Base-by-base conservation (phyloP, 2,888 invertebrate species). In the Lasioglossum lativentre region DNA sequence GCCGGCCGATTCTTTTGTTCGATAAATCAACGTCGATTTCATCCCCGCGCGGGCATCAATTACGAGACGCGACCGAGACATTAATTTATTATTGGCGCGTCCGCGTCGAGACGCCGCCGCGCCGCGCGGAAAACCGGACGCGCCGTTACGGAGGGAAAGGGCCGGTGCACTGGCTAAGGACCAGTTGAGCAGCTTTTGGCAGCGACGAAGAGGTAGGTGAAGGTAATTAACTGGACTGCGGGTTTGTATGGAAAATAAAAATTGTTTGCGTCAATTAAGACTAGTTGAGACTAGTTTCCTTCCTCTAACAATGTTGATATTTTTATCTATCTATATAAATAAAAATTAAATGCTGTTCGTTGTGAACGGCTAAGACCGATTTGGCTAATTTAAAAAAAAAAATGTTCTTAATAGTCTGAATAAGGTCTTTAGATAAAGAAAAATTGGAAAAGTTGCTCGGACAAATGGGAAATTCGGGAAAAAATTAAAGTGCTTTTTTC, bases 1-100 rank as follows among this genome's bases (percentile, higher is more conserved):
- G 86, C 86, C 85, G 88, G 86, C 83, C 88, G 83, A 86, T 88
- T 85, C 89, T 52, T 90, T 89, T 88, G 87, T 86, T 89, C 90
- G 90, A 93, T 94, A 93, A 93, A 93, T 93, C 93, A 94, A 93
- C 90, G 92, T 93, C 92, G 88, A 93, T 92, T 92, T 93, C 91
- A 92, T 93, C 91, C 90, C 91, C 88, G 85, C 86, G 80, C 85
- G 89, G 83, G 90, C 91, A 92, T 93, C 92, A 91, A 92, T 93
- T 92, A 92, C 92, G 86, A 85, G 91, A 90, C 89, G 82, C 38
- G 19, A 87, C 87, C 89, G 91, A 89, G 90, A 89, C 92, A 93
- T 93, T 93, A 92, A 93, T 93, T 94, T 92, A 93, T 93, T 92
- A 93, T 91, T 88, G 91, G 47, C 10, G 86, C 76, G 76, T 89